phyloP scores from a whole-genome alignment of 2,888 invertebrate species.

The Mermis nigrescens region DNA sequence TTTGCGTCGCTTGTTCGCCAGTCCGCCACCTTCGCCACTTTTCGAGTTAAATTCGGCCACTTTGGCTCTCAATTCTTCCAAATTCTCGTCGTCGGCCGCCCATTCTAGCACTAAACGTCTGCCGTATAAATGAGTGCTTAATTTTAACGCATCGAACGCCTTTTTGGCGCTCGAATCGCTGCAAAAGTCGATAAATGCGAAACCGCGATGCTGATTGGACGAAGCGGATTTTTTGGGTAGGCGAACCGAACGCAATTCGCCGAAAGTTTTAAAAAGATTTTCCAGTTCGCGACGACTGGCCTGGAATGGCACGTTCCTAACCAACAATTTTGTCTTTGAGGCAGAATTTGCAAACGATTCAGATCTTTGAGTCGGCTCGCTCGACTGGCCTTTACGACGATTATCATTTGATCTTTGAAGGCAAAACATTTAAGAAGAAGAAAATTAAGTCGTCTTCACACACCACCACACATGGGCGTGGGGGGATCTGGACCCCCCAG shows the following conservation, averaged over 20 bases:
- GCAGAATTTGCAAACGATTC: too few relatives aligned
- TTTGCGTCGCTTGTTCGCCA: not conserved
- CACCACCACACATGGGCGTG: too few relatives aligned
- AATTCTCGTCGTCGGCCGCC: slow-evolving; percentile 57
- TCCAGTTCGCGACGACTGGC: slow-evolving; percentile 43
- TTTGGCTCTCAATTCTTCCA: slow-evolving; percentile 61
- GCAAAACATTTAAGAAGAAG: too few relatives aligned
- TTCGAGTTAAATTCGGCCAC: slow-evolving; percentile 43
- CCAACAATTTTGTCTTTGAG: slow-evolving; percentile 60
- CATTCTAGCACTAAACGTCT: slow-evolving; percentile 82
- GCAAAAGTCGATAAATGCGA: slow-evolving; percentile 81
- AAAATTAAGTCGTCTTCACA: too few relatives aligned
- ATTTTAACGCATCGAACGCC: slow-evolving; percentile 75
- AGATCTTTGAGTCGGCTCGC: not conserved
- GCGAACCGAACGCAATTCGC: slow-evolving; percentile 68
- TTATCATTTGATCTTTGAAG: too few relatives aligned
- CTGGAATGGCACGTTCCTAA: slow-evolving; percentile 87
- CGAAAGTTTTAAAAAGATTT: slow-evolving; percentile 54
- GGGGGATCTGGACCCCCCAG: too few relatives aligned
- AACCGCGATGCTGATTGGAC: slow-evolving; percentile 55
- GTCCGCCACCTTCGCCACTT: slow-evolving; percentile 31
- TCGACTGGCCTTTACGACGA: not conserved
- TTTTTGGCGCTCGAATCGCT: slow-evolving; percentile 75
- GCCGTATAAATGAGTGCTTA: slow-evolving; percentile 93
- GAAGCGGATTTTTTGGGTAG: slow-evolving; percentile 57